These are phyloP conservation scores for Electrona antarctica DNA, from an alignment of 2,113 vertebrate genomes.

Conservation along the genomic window DNA sequence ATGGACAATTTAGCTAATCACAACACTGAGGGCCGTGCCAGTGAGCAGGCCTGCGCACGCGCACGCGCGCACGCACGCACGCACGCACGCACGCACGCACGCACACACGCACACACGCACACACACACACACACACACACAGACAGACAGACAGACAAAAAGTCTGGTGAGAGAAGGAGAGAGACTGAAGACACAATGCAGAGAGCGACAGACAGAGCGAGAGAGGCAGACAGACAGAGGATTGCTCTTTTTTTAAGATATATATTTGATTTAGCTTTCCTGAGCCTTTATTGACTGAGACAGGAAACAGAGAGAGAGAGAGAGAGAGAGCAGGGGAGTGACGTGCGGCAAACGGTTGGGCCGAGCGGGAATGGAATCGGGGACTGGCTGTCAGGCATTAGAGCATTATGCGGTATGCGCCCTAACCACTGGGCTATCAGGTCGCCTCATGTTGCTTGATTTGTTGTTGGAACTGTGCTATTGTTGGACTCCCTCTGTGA, in stretches of 20 bases:
- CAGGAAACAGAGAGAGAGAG: neutral
- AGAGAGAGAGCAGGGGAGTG: neutral
- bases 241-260: too few relatives aligned
- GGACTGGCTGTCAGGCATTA: neutral
- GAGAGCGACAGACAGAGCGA: slow-evolving; percentile 27
- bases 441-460: neutral
- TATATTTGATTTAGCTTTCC: too few relatives aligned
- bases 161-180: slow-evolving; percentile 16
- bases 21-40: slow-evolving; percentile 57
- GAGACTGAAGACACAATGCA: slow-evolving; percentile 1
- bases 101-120: too few relatives aligned
- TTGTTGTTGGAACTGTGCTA: too few relatives aligned
- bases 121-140: too few relatives aligned
- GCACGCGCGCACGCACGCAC: slow-evolving; percentile 3
- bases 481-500: neutral
- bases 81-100: too few relatives aligned
- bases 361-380: neutral
- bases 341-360: neutral
- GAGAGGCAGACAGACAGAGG: too few relatives aligned
- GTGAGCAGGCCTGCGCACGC: slow-evolving; percentile 22
- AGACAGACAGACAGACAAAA: slow-evolving; percentile 46
- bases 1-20: slow-evolving; percentile 72
- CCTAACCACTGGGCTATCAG: neutral
- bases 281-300: too few relatives aligned
- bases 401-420: neutral